phyloP scores from a whole-genome alignment of 2,888 invertebrate species.

The Itoplectis maculator region DNA sequence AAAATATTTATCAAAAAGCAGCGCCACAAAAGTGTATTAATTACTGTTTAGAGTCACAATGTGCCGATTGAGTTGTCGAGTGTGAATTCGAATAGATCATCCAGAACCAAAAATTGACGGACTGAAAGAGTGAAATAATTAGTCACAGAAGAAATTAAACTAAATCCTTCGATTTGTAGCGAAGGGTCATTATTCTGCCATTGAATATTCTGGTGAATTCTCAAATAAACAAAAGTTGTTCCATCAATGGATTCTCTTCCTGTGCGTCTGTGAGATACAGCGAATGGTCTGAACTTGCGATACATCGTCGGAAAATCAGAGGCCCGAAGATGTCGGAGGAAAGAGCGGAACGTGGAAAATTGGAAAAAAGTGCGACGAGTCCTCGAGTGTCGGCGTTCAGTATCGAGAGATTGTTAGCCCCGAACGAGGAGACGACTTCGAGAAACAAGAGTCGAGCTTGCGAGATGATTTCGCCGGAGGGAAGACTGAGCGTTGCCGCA shows the following conservation, averaged over 20 bases:
- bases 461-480: conserved; percentile 68
- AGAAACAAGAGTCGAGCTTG: conserved; percentile 58
- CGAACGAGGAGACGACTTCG: conserved; percentile 70
- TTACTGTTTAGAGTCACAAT: too few relatives aligned
- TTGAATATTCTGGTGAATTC: too few relatives aligned
- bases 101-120: too few relatives aligned
- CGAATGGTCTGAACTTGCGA: neutral
- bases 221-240: neutral
- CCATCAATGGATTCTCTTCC: neutral
- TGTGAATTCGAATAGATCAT: too few relatives aligned
- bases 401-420: conserved; percentile 81
- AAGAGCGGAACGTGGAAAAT: conserved; percentile 51
- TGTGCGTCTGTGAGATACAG: neutral
- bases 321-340: conserved; percentile 73
- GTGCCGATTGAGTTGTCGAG: neutral
- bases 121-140: neutral
- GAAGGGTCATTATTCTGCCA: neutral
- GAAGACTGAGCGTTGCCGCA: conserved; percentile 75
- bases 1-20: neutral
- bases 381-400: conserved; percentile 79
- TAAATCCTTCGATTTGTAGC: neutral
- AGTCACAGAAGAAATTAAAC: too few relatives aligned
- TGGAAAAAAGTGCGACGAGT: conserved; percentile 67
- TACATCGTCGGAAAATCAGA: neutral
- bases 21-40: neutral